A percentile compares a stretch with the other conserved stretches of the same genome.
Conservation (phyloP, 1,140 invertebrate species). For the Apis cerana region DNA sequence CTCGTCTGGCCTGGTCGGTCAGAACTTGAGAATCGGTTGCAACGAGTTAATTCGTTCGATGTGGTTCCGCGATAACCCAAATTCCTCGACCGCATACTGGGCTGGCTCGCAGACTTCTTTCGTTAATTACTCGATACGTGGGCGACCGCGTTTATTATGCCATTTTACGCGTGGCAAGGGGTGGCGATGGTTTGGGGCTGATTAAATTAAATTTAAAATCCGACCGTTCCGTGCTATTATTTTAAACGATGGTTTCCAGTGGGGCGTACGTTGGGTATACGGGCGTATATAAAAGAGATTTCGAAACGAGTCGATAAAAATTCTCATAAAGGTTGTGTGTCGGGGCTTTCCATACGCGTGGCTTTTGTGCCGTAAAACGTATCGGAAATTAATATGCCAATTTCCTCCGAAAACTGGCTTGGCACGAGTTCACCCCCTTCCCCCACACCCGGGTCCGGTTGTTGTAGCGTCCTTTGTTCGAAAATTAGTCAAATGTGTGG, state of each 20-base stretch:
- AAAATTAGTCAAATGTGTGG: slow-evolving; percentile 52
- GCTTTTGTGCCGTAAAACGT: slow-evolving; percentile 43
- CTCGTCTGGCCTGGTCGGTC: neutral
- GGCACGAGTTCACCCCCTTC: neutral
- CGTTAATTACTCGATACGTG: slow-evolving; percentile 6
- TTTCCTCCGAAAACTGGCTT: slow-evolving; percentile 43
- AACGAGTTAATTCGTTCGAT: slow-evolving; percentile 44
- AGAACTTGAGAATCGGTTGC: neutral
- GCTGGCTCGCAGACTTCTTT: neutral
- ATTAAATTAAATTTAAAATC: slow-evolving; percentile 45
- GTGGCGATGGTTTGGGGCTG: neutral
- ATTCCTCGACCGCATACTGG: neutral
- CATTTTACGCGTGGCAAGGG: neutral
- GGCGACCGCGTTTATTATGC: slow-evolving; percentile 29
- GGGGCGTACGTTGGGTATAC: slow-evolving; percentile 1
- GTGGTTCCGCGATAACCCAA: slow-evolving; percentile 30
- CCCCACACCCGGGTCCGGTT: neutral
- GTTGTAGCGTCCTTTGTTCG: slow-evolving; percentile 47
- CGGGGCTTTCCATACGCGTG: neutral
- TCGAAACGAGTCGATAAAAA: slow-evolving; percentile 39
- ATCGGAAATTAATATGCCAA: slow-evolving; percentile 53
- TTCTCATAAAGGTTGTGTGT: slow-evolving; percentile 18
- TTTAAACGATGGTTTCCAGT: slow-evolving; percentile 20
- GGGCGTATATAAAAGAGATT: slow-evolving; percentile 7
- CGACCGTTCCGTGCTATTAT: slow-evolving; percentile 21